These are phyloP conservation scores for Propsilocerus akamusi DNA, from an alignment of 1,140 invertebrate species.

Conservation along the genomic window DNA sequence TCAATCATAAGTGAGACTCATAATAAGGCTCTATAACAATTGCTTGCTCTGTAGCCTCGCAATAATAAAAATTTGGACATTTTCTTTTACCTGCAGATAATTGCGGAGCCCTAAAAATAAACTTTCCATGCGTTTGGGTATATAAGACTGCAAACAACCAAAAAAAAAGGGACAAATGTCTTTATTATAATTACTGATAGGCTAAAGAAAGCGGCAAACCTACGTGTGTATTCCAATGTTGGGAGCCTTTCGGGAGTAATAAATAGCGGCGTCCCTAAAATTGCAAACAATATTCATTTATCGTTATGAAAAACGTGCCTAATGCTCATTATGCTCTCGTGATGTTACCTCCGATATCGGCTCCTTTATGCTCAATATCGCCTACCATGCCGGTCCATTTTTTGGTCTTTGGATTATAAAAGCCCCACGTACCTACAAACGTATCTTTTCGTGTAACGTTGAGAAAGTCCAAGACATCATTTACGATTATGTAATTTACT, in stretches of 20 bases:
- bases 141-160: too few species aligned
- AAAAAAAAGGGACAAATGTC: too few species aligned
- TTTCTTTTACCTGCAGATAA: constrained; percentile 1
- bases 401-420: constrained; percentile 15
- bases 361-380: constrained; percentile 7
- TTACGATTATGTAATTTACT: constrained; percentile 6
- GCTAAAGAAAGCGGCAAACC: too few species aligned
- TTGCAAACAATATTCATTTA: not conserved
- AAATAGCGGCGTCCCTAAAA: not conserved
- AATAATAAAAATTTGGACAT: too few species aligned
- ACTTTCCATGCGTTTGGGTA: constrained; percentile 4
- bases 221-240: not conserved
- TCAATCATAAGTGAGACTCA: too few species aligned
- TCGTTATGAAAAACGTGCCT: too few species aligned
- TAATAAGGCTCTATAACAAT: too few species aligned
- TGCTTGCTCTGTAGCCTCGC: too few species aligned
- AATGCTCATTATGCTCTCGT: too few species aligned
- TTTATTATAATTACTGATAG: too few species aligned
- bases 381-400: constrained; percentile 25
- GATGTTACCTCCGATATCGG: constrained; percentile 13
- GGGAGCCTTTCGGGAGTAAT: not conserved
- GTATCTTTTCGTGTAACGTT: constrained; percentile 2
- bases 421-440: constrained; percentile 9
- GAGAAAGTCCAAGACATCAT: constrained; percentile 2
- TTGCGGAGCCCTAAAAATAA: constrained; percentile 7